A percentile compares a stretch with the other conserved stretches of the same genome.
Conservation (phyloP, 1,140 invertebrate genomes). For the Babylonia areolata region DNA sequence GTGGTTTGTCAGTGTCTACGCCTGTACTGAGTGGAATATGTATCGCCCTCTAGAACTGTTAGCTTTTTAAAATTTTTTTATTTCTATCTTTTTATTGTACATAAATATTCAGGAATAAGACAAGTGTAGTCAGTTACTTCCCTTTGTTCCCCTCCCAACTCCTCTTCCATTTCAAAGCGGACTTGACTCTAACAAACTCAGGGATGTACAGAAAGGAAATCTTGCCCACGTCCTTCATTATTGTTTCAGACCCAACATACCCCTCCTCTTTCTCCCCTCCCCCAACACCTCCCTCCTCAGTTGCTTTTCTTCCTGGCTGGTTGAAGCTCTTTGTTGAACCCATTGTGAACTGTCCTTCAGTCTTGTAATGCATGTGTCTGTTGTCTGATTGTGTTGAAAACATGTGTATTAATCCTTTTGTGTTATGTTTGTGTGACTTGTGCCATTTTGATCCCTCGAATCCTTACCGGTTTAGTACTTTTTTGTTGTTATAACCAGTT, state of each 20-base stretch:
- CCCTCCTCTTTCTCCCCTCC: too few relatives aligned
- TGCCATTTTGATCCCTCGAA: slow-evolving; percentile 32
- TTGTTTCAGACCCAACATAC: too few relatives aligned
- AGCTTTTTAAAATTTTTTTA: neutral
- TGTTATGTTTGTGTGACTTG: neutral
- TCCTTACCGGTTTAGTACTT: slow-evolving; percentile 18
- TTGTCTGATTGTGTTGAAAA: neutral
- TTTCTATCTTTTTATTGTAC: neutral
- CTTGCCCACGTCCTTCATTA: too few relatives aligned
- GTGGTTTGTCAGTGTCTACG: too few relatives aligned
- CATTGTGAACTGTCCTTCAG: neutral
- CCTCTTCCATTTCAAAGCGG: neutral
- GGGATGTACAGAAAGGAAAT: slow-evolving; percentile 10
- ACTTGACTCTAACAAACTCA: neutral
- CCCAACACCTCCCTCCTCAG: too few relatives aligned
- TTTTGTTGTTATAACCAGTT: neutral
- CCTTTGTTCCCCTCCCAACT: neutral
- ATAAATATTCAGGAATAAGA: too few relatives aligned
- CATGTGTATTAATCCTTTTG: neutral
- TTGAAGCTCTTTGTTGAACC: neutral
- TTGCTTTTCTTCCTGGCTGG: too few relatives aligned
- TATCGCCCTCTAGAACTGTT: too few relatives aligned
- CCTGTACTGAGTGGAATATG: too few relatives aligned
- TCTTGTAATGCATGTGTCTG: neutral
- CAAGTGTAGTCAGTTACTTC: neutral